These are phyloP conservation scores for Hypocryptadius cinnamomeus DNA, from an alignment of 2,113 vertebrate species.

Conservation along the genomic window DNA sequence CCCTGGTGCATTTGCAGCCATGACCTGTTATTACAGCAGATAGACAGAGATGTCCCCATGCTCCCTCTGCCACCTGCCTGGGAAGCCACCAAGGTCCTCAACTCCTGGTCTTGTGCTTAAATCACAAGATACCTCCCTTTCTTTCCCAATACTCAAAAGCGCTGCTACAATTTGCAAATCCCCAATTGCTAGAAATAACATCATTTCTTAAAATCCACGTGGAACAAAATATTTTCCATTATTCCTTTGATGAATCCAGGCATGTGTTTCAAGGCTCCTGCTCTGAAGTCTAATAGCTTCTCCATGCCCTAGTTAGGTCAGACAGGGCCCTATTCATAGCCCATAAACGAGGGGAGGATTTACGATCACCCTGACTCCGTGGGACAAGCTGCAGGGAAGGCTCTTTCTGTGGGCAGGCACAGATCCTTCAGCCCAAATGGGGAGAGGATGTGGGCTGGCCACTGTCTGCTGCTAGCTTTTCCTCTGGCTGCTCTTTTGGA, in stretches of 20 bases:
- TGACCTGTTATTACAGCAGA: background rate
- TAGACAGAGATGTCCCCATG: background rate
- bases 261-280: constrained; percentile 38
- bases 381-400: constrained; percentile 43
- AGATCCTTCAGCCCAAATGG: background rate
- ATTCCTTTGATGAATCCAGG: constrained; percentile 48
- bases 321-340: constrained; percentile 59
- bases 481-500: background rate
- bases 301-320: constrained; percentile 57
- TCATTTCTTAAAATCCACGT: background rate
- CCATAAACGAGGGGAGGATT: constrained; percentile 41
- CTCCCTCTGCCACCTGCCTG: background rate
- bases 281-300: constrained; percentile 54
- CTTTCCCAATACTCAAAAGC: background rate
- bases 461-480: background rate
- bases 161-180: background rate
- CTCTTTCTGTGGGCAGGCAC: background rate
- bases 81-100: background rate
- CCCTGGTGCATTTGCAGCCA: background rate
- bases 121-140: background rate
- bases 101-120: background rate
- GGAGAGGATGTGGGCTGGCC: constrained; percentile 18
- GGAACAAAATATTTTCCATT: constrained; percentile 50
- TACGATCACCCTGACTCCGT: background rate
- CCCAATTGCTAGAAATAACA: constrained; percentile 46